Evolutionary conservation across 1,140 invertebrate genomes (phyloP).

Genomic region (Ericerus pela): DNA sequence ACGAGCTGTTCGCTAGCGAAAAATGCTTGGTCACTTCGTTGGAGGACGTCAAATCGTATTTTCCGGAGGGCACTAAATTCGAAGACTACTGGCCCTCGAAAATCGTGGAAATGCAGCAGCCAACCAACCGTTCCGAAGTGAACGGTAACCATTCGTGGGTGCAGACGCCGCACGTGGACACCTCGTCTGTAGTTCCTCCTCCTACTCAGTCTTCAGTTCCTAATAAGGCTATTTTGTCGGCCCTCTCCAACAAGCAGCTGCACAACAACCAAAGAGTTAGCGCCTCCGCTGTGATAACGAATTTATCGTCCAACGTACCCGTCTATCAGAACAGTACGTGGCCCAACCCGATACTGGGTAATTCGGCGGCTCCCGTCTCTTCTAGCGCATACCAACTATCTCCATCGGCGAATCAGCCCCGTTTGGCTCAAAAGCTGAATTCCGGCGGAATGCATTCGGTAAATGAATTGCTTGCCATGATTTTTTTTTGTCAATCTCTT

Average conservation of each 20-base stretch:
- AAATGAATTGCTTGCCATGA: background rate
- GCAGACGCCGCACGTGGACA: constrained; percentile 3
- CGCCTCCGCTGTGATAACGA: background rate
- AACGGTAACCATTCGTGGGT: constrained; percentile 8
- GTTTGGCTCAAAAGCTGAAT: background rate
- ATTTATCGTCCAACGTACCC: background rate
- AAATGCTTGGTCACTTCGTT: constrained; percentile 76
- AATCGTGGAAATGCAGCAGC: constrained; percentile 57
- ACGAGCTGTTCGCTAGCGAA: constrained; percentile 77
- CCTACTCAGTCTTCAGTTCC: background rate
- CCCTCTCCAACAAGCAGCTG: background rate
- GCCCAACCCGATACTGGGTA: background rate
- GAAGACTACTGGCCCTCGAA: constrained; percentile 84
- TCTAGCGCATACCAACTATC: background rate
- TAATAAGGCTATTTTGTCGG: background rate
- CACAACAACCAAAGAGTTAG: background rate
- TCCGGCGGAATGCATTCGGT: background rate
- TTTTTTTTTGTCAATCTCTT: too few relatives aligned
- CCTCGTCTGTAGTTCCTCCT: background rate
- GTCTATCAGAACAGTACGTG: background rate
- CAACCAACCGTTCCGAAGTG: constrained; percentile 34
- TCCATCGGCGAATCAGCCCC: background rate
- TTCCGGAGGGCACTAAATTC: constrained; percentile 71
- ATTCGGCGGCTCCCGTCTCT: background rate
- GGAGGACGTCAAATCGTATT: constrained; percentile 77